Conservation (phyloP, 64 coral and sea anemone species). For the Pocillopora damicornis region DNA sequence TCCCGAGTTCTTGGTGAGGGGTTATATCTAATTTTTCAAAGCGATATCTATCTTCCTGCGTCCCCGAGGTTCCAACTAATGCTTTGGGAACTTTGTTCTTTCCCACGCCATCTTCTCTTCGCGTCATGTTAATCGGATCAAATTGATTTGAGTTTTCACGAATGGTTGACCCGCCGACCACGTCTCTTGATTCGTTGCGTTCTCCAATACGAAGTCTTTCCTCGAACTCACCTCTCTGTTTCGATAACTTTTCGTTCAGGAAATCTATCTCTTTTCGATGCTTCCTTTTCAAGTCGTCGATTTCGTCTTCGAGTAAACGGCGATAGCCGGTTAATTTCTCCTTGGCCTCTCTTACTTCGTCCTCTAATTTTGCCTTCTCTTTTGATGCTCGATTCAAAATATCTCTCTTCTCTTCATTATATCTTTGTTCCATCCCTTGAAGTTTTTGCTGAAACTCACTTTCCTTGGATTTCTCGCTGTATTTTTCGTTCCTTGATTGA, state of each 20-base stretch:
- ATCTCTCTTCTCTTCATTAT: constrained; percentile 38
- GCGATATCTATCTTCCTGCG: background rate
- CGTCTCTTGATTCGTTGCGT: constrained; percentile 1
- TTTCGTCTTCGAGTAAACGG: background rate
- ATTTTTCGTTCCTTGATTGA: background rate
- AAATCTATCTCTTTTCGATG: constrained; percentile 31
- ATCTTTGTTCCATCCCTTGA: constrained; percentile 31
- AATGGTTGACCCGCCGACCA: background rate
- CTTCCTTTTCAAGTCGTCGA: constrained; percentile 23
- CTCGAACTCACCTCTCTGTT: constrained; percentile 57
- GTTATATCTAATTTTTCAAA: background rate
- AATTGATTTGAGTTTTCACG: background rate
- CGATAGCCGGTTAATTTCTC: constrained; percentile 25
- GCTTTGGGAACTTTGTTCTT: background rate
- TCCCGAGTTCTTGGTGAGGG: no score
- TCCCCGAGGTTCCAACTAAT: background rate
- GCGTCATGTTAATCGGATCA: background rate
- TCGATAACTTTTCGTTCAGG: constrained; percentile 50
- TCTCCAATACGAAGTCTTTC: constrained; percentile 26
- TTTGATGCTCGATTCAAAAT: constrained; percentile 50
- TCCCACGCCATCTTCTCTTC: background rate
- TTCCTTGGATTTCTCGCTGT: background rate
- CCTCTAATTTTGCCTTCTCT: constrained; percentile 64
- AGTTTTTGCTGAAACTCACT: constrained; percentile 22
- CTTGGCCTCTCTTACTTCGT: constrained; percentile 49